Base-by-base conservation (phyloP, 2,888 invertebrate genomes). In the Noctua janthina region DNA sequence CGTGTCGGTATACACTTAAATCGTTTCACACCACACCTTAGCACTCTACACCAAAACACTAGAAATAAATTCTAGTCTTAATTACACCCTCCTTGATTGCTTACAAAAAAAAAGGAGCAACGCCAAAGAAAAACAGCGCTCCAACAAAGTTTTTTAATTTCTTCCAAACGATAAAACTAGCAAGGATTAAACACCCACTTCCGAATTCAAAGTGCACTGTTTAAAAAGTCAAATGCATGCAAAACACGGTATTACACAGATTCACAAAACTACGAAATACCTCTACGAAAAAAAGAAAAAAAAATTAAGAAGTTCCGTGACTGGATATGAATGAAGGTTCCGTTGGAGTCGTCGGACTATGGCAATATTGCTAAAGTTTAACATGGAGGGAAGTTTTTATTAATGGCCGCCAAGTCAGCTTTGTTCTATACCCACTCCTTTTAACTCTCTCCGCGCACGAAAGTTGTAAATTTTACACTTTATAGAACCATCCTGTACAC, bases 361-460 rank as follows among this genome's bases (percentile, higher is more conserved):
- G 91, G 94, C 94, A 92, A 96, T 96, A 96, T 96, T 96, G 93
- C 95, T 81, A 95, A 96, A 96, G 94, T 96, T 96, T 91, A 82
- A 80, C 82, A 76, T 88, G 88, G 85, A 82, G 83, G 82, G 84
- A 95, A 95, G 91, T 95, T 96, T 95, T 95, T 96, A 96, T 95
- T 94, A 95, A 94, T 93, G 93, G 92, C 89, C 69, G 88, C 89
- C 79, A 90, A 91, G 89, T 82, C 90, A 72, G 87, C 87, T 95
- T 94, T 95, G 95, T 96, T 95, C 92, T 89, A 90, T 85, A 90
- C 89, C 7, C 91, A 89, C 88, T 87, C 84, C 81, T 86, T 77
- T 89, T 91, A 91, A 90, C 92, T 85, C 92, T 91, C 93, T 92
- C 89, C 88, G 91, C 87, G 91, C 92, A 92, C 89, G 87, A 90